Evolutionary conservation across 2,888 invertebrate genomes (phyloP), one percentile per base, ranked within the genome.

Genomic region (Tetheella fluctuosa): DNA sequence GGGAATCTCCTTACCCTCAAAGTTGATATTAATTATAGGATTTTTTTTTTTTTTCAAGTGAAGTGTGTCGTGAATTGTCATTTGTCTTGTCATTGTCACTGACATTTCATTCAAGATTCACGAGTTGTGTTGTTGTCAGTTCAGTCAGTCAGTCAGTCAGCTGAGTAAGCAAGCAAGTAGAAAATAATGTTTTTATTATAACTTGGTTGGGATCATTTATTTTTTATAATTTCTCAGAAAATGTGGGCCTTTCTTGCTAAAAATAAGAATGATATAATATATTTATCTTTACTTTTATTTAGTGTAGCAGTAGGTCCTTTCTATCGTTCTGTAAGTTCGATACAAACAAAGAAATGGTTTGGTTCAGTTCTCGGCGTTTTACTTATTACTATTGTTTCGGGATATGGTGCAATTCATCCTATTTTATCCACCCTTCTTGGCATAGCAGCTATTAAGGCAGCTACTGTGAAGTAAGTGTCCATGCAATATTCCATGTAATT

Each of bases 191-290:
- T n/a, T n/a, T n/a, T n/a, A n/a, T n/a, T n/a, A n/a, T n/a, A n/a
- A n/a, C n/a, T n/a, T n/a, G n/a, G n/a, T n/a, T n/a, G n/a, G n/a
- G n/a, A n/a, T n/a, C n/a, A n/a, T n/a, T n/a, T n/a, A n/a, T n/a
- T n/a, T n/a, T n/a, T n/a, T n/a, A n/a, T n/a, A n/a, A n/a, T n/a
- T n/a, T 3, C 15, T 2, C 1, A 3, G 23, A 76, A 76, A 70
- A 90, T 92, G 90, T 76, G 80, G 67, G 64, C 85, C 2, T 90
- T 93, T 71, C 42, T 93, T 55, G 79, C 76, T 57, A 96, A 96
- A 95, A 95, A 95, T 79, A 88, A 94, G 76, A 96, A 97, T 81
- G 97, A 97, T 88, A 90, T 97, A 59, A 92, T 97, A 73, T 97
- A 97, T 84, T 91, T 97, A 59, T 81, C 91, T 15, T 88, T 97